Base-by-base conservation (phyloP, 2,888 invertebrate genomes). In the Coelopa pilipes region DNA sequence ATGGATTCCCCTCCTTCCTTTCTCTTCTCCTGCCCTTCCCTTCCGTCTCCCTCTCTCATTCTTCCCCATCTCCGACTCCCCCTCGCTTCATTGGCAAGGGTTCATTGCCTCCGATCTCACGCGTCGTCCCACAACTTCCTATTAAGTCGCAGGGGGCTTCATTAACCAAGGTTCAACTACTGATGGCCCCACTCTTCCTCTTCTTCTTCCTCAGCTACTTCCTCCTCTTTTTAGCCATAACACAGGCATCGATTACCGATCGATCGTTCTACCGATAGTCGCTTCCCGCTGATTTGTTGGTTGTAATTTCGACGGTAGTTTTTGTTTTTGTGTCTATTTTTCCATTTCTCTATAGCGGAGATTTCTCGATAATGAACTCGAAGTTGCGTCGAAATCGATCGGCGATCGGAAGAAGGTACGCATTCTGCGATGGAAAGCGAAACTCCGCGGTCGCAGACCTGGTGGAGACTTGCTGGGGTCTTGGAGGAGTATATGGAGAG, bases 271-370 rank as follows among this genome's bases (percentile, higher is more conserved):
- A 34, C 7, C 34, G 34, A 34, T 34, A 34, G 34, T 34, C 49
- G 66, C 21, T 34, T 66, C 66, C 34, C 50, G 66, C 66, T 66
- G 66, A 53, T 66, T 53, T 66, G 66, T 66, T 66, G 21, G 50
- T n/a, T 66, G 50, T 24, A 66, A 21, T 66, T 66, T 66, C 50
- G 24, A 24, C 24, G 13, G 12, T 21, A 53, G 21, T 66, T 21
- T 34, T 34, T 34, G 2, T 34, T 2, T 34, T 34, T 34, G 34
- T 34, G 2, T 34, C 7, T 34, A 34, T 34, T 34, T 34, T 34
- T 34, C 34, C 34, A 34, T 34, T 34, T 34, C 34, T 34, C 34
- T 34, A 34, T 50, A 21, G 21, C 11, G 13, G 15, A 65, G 50
- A 66, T 66, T 17, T 24, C 53, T 49, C 49, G 12, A 17, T 65